Conservation (phyloP, 2,113 vertebrate genomes). For the Dipodomys ordii region DNA sequence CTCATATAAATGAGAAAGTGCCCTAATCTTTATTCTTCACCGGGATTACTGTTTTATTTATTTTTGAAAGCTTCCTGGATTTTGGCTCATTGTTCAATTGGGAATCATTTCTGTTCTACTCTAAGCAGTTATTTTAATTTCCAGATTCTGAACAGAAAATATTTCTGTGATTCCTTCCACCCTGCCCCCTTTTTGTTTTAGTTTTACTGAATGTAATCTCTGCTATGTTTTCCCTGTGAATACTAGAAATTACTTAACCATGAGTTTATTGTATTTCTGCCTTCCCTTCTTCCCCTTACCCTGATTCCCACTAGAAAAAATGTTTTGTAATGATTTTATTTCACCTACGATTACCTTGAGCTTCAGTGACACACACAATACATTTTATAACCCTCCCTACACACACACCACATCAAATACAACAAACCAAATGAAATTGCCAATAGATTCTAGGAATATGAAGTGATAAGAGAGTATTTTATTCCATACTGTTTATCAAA, state of each 20-base stretch:
- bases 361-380: neutral
- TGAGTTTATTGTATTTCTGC: slow-evolving; percentile 18
- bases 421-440: slow-evolving; percentile 21
- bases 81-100: slow-evolving; percentile 55
- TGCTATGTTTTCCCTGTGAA: neutral
- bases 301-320: slow-evolving; percentile 30
- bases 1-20: slow-evolving; percentile 48
- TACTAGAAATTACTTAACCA: slow-evolving; percentile 57
- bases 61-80: slow-evolving; percentile 70
- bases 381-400: neutral
- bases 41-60: slow-evolving; percentile 69
- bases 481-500: slow-evolving; percentile 51
- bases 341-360: neutral
- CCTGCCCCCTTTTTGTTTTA: slow-evolving; percentile 58
- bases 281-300: neutral
- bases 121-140: slow-evolving; percentile 73
- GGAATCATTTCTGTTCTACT: slow-evolving; percentile 61
- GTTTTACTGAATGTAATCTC: slow-evolving; percentile 55
- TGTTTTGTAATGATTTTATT: slow-evolving; percentile 52
- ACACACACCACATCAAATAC: neutral
- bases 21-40: slow-evolving; percentile 40
- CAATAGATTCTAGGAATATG: neutral
- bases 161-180: slow-evolving; percentile 71
- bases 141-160: slow-evolving; percentile 61
- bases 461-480: slow-evolving; percentile 42